Evolutionary conservation across 2,113 vertebrate species (phyloP).

Genomic region (Anser cygnoides): DNA sequence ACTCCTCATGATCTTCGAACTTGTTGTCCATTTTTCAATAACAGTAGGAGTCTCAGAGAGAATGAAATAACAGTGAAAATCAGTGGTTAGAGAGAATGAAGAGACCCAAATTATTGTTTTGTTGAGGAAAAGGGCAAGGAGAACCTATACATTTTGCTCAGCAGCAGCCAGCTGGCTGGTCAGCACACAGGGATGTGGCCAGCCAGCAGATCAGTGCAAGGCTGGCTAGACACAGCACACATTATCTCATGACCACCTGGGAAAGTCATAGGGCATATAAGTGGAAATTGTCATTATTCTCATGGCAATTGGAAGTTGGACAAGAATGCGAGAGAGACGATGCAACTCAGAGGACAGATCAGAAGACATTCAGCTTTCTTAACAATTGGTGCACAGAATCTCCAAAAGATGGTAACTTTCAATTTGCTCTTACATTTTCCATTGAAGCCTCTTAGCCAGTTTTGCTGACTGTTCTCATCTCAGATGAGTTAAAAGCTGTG

Average conservation of each 20-base stretch:
- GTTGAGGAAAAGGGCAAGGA: background rate
- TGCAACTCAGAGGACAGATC: background rate
- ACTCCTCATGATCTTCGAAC: background rate
- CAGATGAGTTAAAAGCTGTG: background rate
- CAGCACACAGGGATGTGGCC: background rate
- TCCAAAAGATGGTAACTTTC: background rate
- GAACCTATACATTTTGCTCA: background rate
- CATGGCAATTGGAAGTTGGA: background rate
- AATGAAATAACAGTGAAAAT: background rate
- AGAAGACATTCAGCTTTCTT: background rate
- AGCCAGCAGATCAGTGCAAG: background rate
- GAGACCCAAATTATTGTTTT: background rate
- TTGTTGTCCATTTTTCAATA: background rate
- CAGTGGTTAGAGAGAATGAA: background rate
- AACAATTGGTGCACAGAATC: background rate
- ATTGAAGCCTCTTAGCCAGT: background rate
- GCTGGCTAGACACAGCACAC: background rate
- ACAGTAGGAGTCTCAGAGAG: background rate
- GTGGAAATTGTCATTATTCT: slow-evolving; percentile 3
- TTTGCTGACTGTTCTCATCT: background rate
- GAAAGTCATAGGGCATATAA: background rate
- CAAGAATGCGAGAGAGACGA: background rate
- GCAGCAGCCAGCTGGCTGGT: background rate
- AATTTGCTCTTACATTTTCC: background rate
- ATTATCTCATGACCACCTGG: background rate